These are phyloP conservation scores for Hemiprocne comata DNA, from an alignment of 2,113 vertebrate species.

Conservation along the genomic window DNA sequence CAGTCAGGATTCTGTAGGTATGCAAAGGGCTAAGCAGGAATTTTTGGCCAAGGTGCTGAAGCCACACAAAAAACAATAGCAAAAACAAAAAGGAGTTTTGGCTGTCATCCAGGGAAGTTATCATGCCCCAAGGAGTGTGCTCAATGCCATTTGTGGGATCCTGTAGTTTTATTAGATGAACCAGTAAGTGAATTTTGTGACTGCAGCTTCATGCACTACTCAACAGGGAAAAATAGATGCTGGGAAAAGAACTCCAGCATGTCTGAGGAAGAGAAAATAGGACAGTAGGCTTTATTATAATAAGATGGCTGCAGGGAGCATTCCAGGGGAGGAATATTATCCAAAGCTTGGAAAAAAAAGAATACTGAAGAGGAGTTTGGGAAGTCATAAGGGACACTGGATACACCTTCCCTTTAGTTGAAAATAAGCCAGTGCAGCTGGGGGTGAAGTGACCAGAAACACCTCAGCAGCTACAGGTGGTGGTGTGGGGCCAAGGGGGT, in stretches of 20 bases:
- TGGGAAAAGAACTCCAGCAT: neutral
- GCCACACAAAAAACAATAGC: neutral
- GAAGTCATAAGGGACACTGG: neutral
- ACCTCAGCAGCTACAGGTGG: neutral
- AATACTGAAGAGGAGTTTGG: neutral
- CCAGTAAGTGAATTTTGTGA: neutral
- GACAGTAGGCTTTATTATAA: neutral
- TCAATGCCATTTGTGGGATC: constrained; percentile 17
- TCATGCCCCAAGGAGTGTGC: neutral
- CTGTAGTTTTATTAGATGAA: constrained; percentile 16
- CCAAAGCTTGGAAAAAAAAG: neutral
- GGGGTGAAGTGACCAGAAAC: neutral
- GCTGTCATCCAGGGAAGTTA: neutral
- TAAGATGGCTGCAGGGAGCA: neutral
- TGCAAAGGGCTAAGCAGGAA: neutral
- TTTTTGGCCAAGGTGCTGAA: neutral
- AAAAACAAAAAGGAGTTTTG: neutral
- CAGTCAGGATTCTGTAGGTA: neutral
- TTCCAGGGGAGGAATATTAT: neutral
- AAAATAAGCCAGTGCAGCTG: neutral
- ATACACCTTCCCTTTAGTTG: neutral
- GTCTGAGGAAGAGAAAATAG: neutral
- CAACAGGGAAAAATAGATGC: neutral
- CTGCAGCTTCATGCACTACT: neutral
- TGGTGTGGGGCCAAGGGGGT: no score